Conservation (phyloP, 2,888 invertebrate genomes). For the Hyles lineata region DNA sequence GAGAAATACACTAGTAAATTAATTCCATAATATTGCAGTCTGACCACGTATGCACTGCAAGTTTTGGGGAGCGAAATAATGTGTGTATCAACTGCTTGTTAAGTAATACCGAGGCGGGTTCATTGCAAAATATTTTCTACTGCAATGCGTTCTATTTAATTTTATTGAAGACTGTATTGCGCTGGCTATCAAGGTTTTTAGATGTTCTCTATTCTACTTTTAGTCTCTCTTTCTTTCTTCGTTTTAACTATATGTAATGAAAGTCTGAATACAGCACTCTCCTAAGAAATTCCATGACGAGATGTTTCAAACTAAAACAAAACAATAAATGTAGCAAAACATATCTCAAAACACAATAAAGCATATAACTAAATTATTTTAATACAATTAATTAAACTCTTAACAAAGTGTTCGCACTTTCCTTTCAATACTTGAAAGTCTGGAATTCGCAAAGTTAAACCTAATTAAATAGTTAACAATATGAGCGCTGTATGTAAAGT, state of each 20-base stretch:
- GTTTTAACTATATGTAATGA: no score
- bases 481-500: slow-evolving; percentile 1
- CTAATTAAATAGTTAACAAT: slow-evolving; percentile 14
- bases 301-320: no score
- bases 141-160: slow-evolving; percentile 1
- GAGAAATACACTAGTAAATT: neutral
- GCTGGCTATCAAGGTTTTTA: no score
- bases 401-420: neutral
- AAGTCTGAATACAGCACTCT: no score
- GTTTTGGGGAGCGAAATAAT: neutral
- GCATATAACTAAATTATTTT: no score
- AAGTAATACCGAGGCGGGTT: neutral
- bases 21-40: neutral
- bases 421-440: neutral
- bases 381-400: neutral
- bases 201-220: no score
- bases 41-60: neutral
- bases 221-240: no score
- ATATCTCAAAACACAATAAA: no score
- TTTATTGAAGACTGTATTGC: neutral
- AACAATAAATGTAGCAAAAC: no score
- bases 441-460: neutral
- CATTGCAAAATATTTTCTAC: slow-evolving; percentile 1
- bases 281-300: no score
- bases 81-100: neutral